Percentiles rank a stretch among this genome's conserved stretches.
phyloP scores from a whole-genome alignment of 2,113 vertebrate genomes.

The Castor canadensis region DNA sequence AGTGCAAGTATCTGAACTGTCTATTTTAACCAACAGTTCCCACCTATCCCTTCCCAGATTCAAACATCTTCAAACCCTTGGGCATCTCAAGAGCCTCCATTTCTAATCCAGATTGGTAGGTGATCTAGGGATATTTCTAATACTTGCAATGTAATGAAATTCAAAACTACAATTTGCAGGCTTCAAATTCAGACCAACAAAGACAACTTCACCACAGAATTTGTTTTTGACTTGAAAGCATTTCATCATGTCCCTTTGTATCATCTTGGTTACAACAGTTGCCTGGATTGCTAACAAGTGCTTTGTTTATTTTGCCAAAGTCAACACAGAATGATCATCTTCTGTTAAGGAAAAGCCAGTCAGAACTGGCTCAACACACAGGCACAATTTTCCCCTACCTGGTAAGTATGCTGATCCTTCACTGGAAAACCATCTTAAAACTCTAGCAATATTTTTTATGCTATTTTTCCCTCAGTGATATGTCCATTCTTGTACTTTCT shows the following conservation, averaged over 20 bases:
- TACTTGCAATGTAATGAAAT: background rate
- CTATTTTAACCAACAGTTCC: background rate
- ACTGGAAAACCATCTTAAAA: constrained; percentile 16
- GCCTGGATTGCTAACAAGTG: background rate
- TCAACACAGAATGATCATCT: background rate
- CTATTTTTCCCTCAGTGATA: background rate
- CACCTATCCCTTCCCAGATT: background rate
- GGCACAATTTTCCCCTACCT: background rate
- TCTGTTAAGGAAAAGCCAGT: background rate
- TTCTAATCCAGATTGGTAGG: background rate
- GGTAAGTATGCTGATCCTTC: background rate
- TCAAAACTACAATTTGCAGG: background rate
- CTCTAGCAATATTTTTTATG: background rate
- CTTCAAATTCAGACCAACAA: background rate
- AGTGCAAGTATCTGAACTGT: background rate
- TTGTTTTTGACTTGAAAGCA: background rate
- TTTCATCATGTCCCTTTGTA: background rate
- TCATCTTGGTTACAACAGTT: background rate
- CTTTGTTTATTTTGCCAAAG: background rate
- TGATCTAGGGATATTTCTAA: background rate
- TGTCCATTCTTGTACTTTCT: background rate
- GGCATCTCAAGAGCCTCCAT: background rate
- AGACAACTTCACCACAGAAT: background rate
- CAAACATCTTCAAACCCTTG: background rate
- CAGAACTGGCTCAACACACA: background rate